Evolutionary conservation across 92 coral and sea anemone species (phyloP).

Genomic region (Anthopleura xanthogrammica): DNA sequence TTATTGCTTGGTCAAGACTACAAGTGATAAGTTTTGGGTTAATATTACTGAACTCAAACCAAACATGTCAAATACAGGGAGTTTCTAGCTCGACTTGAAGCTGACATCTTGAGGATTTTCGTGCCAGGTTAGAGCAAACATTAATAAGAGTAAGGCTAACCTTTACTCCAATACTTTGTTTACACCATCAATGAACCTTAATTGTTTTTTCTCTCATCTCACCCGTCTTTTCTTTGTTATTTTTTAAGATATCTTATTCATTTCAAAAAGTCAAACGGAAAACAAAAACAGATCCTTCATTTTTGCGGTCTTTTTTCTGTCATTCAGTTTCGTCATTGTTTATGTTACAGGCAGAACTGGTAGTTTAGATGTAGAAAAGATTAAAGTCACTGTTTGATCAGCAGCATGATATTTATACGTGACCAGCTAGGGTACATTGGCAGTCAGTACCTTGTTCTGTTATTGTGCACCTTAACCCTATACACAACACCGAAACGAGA

Average conservation of each 20-base stretch:
- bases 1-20: background rate
- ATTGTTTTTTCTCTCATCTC: background rate
- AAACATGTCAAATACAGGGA: background rate
- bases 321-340: no score
- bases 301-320: no score
- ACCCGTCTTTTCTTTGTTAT: background rate
- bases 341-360: no score
- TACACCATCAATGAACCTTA: background rate
- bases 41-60: background rate
- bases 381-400: no score
- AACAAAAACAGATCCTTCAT: no score
- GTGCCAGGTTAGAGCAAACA: background rate
- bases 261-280: background rate
- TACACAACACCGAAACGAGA: no score
- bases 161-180: background rate
- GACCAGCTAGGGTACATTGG: no score
- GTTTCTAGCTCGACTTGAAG: background rate
- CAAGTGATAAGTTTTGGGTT: background rate
- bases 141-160: background rate
- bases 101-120: constrained; percentile 3
- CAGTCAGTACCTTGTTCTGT: no score
- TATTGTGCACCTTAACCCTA: no score
- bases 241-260: no score
- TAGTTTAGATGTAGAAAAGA: no score
- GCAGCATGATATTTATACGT: no score